These are phyloP conservation scores for Leucopternis melanops DNA, from an alignment of 2,113 vertebrate species.

Conservation along the genomic window DNA sequence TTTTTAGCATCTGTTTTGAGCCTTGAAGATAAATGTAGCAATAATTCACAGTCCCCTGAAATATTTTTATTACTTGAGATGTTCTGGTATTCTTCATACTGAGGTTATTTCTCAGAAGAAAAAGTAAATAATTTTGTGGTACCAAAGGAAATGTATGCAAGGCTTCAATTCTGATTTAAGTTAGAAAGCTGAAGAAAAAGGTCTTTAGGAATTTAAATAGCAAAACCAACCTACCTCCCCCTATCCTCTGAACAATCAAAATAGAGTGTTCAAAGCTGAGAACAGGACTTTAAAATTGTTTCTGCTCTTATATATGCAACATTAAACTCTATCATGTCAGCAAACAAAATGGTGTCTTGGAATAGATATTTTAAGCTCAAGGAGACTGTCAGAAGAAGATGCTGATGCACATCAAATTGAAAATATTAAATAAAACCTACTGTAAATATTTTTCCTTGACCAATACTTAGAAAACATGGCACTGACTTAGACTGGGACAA, in stretches of 20 bases:
- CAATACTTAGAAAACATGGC: neutral
- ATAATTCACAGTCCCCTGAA: neutral
- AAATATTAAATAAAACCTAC: neutral
- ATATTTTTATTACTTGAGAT: neutral
- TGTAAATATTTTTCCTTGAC: neutral
- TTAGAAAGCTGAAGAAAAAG: neutral
- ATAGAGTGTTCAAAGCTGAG: neutral
- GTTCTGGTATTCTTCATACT: neutral
- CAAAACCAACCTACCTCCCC: neutral
- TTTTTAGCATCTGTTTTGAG: constrained; percentile 3
- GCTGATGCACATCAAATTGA: neutral
- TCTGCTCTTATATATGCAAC: neutral
- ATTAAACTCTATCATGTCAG: neutral
- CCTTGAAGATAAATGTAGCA: neutral
- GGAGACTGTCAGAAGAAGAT: neutral
- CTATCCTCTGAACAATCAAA: neutral
- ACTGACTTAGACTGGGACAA: neutral
- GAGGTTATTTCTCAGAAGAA: neutral
- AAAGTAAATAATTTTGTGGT: neutral
- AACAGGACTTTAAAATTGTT: neutral
- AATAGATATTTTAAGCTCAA: neutral
- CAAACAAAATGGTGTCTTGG: neutral
- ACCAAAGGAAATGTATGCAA: neutral
- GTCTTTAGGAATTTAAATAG: neutral
- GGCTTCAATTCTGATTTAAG: neutral